A percentile compares a stretch with the other conserved stretches of the same genome.
Conservation (phyloP, 1,140 invertebrate species). For the Paraescarpia echinospica region DNA sequence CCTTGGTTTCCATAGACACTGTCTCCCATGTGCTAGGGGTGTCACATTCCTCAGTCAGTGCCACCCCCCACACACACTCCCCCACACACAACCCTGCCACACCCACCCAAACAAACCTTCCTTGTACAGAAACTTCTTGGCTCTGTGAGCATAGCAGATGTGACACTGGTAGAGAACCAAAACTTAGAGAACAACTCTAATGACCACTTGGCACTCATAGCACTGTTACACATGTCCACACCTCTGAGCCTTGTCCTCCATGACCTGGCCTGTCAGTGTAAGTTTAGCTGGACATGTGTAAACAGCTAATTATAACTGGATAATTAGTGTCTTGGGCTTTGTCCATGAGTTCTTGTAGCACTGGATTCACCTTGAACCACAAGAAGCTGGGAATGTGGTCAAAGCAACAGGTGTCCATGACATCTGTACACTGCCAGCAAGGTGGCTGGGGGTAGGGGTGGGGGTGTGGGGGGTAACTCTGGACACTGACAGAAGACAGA, state of each 20-base stretch:
- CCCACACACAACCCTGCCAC: no score
- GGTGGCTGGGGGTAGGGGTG: neutral
- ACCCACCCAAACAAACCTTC: no score
- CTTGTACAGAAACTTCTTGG: no score
- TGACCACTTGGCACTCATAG: neutral
- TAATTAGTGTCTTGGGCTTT: neutral
- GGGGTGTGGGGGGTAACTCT: no score
- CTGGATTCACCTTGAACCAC: neutral
- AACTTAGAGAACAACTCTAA: neutral
- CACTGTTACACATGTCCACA: neutral
- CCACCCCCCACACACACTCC: no score
- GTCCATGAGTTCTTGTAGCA: neutral
- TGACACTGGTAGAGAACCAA: neutral
- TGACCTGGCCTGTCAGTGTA: neutral
- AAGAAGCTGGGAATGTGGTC: neutral
- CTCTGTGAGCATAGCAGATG: neutral
- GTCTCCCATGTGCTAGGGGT: neutral
- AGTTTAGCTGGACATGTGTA: neutral
- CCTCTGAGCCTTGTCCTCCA: neutral
- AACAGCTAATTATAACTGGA: neutral
- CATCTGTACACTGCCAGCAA: neutral
- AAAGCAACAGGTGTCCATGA: neutral
- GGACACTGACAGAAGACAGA: neutral
- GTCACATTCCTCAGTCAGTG: neutral
- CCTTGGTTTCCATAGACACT: neutral